Evolutionary conservation across 1,140 invertebrate species (phyloP).

Genomic region (Phortica variegata): DNA sequence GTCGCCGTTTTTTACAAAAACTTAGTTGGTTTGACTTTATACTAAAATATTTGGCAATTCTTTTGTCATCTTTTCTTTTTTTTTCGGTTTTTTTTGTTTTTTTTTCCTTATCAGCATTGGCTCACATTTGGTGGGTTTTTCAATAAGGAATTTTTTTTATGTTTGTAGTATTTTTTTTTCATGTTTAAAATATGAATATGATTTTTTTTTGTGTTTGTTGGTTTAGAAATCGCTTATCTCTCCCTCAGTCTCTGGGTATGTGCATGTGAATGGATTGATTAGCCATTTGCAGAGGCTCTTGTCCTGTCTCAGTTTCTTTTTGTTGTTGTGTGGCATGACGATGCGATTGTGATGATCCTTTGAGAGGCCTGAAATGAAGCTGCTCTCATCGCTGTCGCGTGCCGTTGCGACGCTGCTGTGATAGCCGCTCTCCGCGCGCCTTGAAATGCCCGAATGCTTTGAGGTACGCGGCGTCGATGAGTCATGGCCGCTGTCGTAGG

Average conservation of each 20-base stretch:
- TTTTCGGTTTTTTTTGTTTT: constrained; percentile 9
- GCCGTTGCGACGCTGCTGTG: constrained; percentile 74
- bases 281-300: constrained; percentile 51
- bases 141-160: constrained; percentile 12
- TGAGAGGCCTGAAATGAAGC: constrained; percentile 74
- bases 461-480: constrained; percentile 74
- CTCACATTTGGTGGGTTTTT: no score
- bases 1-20: no score
- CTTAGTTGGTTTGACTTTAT: constrained; percentile 36
- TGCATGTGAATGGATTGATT: constrained; percentile 69
- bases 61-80: constrained; percentile 15
- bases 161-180: constrained; percentile 9
- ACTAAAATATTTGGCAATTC: constrained; percentile 19
- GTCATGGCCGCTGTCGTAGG: constrained; percentile 79
- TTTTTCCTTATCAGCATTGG: constrained; percentile 4
- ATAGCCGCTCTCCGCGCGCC: constrained; percentile 81
- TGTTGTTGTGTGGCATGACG: constrained; percentile 58
- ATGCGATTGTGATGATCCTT: constrained; percentile 67
- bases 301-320: constrained; percentile 48
- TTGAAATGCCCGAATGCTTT: constrained; percentile 73
- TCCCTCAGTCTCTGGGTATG: constrained; percentile 68
- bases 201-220: not conserved
- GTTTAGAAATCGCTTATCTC: constrained; percentile 65
- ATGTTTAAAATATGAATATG: not conserved
- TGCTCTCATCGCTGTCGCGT: constrained; percentile 81